Evolutionary conservation across 2,113 vertebrate genomes (phyloP), one percentile per base, ranked within the genome.

Genomic region (Perca flavescens): DNA sequence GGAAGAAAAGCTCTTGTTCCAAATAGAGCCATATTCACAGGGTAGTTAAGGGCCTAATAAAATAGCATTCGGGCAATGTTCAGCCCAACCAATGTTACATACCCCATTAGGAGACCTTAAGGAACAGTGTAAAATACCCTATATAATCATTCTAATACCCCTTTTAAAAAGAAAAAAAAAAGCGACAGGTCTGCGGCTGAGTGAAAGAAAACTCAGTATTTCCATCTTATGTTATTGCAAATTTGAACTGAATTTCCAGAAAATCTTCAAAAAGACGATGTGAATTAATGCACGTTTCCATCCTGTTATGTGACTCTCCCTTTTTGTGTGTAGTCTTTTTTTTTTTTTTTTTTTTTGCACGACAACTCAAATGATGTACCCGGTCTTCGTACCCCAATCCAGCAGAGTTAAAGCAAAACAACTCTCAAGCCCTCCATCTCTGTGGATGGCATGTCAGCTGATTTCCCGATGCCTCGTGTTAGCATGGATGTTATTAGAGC

Each of bases 391-490:
- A 49, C 11, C 3, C 11, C 14, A 16, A 1, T 43, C 22, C 13
- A 22, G 19, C 58, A 56, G 25, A 71, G 57, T 57, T 21, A 2
- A 57, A 46, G 16, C 19, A 56, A 13, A 52, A 58, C 43, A 46
- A 22, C 22, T 15, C 22, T 65, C 3, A 4, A 8, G 6, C 5
- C 50, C 40, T 14, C 1, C 56, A 43, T 54, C 16, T 50, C 36
- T 46, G 34, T 25, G 68, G 78, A 34, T n/a, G 25, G 25, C 40
- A 69, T 22, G 74, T 65, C 56, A 75, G 58, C 19, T 43, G 70
- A 85, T 70, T 85, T 80, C 72, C 62, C 8, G n/a, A 2, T 16
- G 68, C 68, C 68, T 62, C 3, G 10, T 62, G 28, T 74, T 69
- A 22, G n/a, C 58, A 31, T 5, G 63, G 57, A 31, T 81, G 63